Evolutionary conservation across 2,888 invertebrate species (phyloP), one percentile per base, ranked within the genome.

Genomic region (Exephanes ischioxanthus): DNA sequence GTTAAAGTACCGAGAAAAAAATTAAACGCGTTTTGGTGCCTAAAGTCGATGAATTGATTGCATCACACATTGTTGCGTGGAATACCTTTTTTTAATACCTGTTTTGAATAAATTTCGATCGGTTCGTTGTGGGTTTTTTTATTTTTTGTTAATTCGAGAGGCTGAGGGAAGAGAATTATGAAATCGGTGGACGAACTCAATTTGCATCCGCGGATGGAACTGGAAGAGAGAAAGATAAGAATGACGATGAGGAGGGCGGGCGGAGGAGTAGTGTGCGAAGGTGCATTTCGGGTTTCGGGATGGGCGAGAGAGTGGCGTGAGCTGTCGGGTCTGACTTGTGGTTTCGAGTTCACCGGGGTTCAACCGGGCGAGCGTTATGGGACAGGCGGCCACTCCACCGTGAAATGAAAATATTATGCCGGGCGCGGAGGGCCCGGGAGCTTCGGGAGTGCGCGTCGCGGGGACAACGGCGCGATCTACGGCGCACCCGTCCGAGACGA

Each of bases 401-500:
- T 91, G 90, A 91, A 92, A 92, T 92, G 92, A 92, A 93, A 93
- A 93, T 93, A 92, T 92, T 92, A 91, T 91, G 88, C 89, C 88
- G 67, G 55, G 73, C 70, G 58, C 45, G 53, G 45, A 4, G 76
- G 71, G 51, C 70, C 72, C 73, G 58, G 68, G 66, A 73, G 53
- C 73, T 53, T 71, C 53, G 70, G 41, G 77, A 75, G 81, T 81
- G 70, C 63, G 72, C 61, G 53, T 58, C 76, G 30, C 53, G 37
- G 72, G 67, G 77, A 82, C 80, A 80, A 82, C 81, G 67, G 22
- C 51, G 33, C 26, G 30, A 78, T 63, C 73, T 81, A 80, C 85
- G 87, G 86, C 78, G 72, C 41, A 76, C 81, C 76, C 61, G 71
- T 83, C 68, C 80, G 86, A 83, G 77, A 68, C 76, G 68, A 33